Evolutionary conservation across 2,113 vertebrate genomes (phyloP).

Genomic region (Enhydra lutris): DNA sequence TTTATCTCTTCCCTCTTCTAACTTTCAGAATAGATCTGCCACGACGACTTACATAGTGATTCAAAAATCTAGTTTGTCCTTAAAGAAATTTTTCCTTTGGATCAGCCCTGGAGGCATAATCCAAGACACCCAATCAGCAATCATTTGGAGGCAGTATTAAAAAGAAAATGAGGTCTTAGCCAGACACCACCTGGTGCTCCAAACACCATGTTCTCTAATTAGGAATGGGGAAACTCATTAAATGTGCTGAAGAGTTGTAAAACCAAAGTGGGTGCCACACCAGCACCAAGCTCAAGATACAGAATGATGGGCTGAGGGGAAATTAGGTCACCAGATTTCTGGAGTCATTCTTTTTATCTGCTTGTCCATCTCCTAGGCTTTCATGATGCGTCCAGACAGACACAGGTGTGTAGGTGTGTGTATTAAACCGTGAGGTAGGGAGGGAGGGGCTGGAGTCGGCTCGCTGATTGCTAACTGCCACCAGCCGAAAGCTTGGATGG

Average conservation of each 20-base stretch:
- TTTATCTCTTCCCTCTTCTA: background rate
- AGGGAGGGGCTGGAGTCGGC: background rate
- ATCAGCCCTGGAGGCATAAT: background rate
- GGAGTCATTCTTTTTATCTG: background rate
- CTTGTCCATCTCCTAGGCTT: background rate
- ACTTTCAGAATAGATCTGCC: background rate
- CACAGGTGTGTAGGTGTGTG: background rate
- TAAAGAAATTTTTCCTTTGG: background rate
- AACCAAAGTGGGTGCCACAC: conserved; percentile 22
- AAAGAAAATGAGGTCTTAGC: background rate
- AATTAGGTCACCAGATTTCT: background rate
- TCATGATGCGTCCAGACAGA: background rate
- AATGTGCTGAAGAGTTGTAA: background rate
- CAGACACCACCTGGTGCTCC: conserved; percentile 29
- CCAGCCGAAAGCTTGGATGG: background rate
- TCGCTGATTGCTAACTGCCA: background rate
- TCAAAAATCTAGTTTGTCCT: background rate
- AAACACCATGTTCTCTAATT: conserved; percentile 36
- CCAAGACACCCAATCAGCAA: background rate
- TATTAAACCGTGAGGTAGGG: background rate
- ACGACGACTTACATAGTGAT: background rate
- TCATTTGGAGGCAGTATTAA: background rate
- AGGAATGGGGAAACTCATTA: background rate
- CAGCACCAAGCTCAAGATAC: background rate
- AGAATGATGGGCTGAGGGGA: background rate